Conservation (phyloP, 2,113 vertebrate genomes). For the Aspiorhynchus laticeps region DNA sequence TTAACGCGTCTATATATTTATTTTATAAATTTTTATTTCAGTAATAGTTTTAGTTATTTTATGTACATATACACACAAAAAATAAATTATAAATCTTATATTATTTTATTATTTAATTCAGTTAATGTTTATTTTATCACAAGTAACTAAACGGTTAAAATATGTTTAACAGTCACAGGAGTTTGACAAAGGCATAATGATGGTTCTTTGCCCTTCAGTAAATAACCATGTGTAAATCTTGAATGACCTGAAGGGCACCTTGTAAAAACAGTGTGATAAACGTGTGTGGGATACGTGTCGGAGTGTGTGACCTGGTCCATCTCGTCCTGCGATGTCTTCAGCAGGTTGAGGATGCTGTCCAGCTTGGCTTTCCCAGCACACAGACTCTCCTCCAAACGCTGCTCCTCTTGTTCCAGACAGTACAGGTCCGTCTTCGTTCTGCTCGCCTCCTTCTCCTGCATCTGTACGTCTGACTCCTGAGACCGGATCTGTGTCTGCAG, state of each 20-base stretch:
- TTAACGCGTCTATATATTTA: too few relatives aligned
- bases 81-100: too few relatives aligned
- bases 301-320: slow-evolving; percentile 86
- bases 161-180: too few relatives aligned
- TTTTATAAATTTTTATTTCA: too few relatives aligned
- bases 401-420: slow-evolving; percentile 90
- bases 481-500: slow-evolving; percentile 90
- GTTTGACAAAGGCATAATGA: too few relatives aligned
- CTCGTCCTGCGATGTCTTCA: slow-evolving; percentile 92
- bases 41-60: too few relatives aligned
- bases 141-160: too few relatives aligned
- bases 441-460: slow-evolving; percentile 88
- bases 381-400: slow-evolving; percentile 89
- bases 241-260: not conserved
- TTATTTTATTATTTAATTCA: too few relatives aligned
- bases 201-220: too few relatives aligned
- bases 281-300: not conserved
- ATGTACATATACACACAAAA: too few relatives aligned
- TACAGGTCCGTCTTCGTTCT: slow-evolving; percentile 85
- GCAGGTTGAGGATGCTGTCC: slow-evolving; percentile 90
- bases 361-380: slow-evolving; percentile 87
- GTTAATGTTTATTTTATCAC: too few relatives aligned
- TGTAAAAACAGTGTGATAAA: not conserved
- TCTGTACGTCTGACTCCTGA: slow-evolving; percentile 87
- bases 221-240: not conserved